Evolutionary conservation across 1,140 invertebrate genomes (phyloP).

Genomic region (Trichonephila inaurata): DNA sequence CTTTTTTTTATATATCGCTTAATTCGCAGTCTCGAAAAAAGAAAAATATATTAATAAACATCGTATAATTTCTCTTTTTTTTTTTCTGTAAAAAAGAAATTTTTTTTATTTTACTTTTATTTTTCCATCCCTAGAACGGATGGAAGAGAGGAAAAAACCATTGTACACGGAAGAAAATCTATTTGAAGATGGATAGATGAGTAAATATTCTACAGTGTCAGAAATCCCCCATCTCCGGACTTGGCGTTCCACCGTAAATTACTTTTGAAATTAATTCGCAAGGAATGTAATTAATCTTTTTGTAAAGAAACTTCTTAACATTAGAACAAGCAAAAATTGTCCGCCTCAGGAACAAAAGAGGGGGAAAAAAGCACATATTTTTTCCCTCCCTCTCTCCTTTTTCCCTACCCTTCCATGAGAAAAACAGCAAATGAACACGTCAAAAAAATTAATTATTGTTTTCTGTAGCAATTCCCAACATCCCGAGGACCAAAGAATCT

Average conservation of each 20-base stretch:
- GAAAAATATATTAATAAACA: not conserved
- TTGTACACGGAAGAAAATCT: not conserved
- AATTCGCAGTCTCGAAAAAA: not conserved
- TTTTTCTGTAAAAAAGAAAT: not conserved
- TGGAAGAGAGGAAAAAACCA: not conserved
- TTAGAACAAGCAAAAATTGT: constrained; percentile 53
- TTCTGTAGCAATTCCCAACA: constrained; percentile 55
- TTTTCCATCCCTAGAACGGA: not conserved
- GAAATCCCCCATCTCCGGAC: constrained; percentile 17
- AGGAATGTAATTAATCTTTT: constrained; percentile 73
- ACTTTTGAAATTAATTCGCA: constrained; percentile 75
- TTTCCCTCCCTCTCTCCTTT: not conserved
- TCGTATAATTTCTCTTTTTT: not conserved
- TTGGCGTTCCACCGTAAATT: constrained; percentile 59
- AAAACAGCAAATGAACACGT: constrained; percentile 74
- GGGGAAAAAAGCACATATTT: constrained; percentile 17
- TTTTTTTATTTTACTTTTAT: not conserved
- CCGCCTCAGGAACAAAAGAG: not conserved
- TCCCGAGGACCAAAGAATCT: not conserved
- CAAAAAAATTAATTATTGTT: constrained; percentile 76
- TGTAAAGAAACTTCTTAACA: constrained; percentile 32
- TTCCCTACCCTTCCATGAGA: not conserved
- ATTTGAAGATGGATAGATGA: constrained; percentile 44
- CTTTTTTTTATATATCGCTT: not conserved
- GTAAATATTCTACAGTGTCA: constrained; percentile 56